phyloP scores from a whole-genome alignment of 2,113 vertebrate genomes.

The Elephas maximus region DNA sequence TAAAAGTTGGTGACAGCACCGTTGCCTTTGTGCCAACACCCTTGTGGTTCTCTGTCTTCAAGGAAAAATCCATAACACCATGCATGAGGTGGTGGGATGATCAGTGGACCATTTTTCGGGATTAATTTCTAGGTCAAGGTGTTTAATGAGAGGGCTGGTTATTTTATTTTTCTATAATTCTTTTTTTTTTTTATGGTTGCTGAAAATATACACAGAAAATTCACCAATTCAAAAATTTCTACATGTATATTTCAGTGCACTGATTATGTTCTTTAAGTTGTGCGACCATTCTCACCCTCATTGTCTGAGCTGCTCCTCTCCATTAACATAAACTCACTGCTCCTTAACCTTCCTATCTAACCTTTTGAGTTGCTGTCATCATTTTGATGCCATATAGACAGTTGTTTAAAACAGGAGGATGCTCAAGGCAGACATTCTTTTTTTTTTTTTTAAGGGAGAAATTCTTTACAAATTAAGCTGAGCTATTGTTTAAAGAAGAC shows the following conservation, averaged over 20 bases:
- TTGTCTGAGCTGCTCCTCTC: background rate
- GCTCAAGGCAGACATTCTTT: background rate
- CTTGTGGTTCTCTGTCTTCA: constrained; percentile 14
- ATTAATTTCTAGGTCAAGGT: background rate
- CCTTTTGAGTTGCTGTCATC: background rate
- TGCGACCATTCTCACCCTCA: background rate
- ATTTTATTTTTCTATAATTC: background rate
- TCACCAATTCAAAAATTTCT: background rate
- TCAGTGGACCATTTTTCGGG: background rate
- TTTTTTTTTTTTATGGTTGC: background rate
- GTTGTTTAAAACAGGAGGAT: background rate
- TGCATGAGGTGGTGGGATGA: background rate
- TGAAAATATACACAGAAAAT: background rate
- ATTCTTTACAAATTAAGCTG: background rate
- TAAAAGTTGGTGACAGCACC: background rate
- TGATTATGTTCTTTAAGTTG: background rate
- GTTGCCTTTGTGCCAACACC: background rate
- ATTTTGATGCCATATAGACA: background rate
- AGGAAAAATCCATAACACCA: background rate
- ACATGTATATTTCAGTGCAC: background rate
- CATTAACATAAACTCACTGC: background rate
- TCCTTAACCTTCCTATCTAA: background rate
- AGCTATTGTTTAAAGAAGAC: background rate
- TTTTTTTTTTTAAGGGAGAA: background rate
- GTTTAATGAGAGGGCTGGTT: background rate